Evolutionary conservation across 2,113 vertebrate genomes (phyloP).

Genomic region (Colius striatus): DNA sequence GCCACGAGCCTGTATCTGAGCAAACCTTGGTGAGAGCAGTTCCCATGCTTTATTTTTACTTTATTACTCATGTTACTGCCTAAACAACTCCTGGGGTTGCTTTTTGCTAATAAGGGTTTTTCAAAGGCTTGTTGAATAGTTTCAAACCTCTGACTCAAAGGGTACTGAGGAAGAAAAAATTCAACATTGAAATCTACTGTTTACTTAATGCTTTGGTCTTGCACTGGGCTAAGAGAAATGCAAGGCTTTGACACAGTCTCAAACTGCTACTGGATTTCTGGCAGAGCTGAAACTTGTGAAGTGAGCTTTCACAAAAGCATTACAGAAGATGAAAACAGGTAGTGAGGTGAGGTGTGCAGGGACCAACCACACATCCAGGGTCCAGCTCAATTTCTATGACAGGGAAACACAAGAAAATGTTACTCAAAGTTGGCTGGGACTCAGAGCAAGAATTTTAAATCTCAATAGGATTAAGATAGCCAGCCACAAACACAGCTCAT

Average conservation of each 20-base stretch:
- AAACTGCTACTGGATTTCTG: background rate
- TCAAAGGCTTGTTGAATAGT: background rate
- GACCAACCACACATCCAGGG: background rate
- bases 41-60: background rate
- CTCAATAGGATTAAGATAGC: conserved; percentile 7
- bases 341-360: background rate
- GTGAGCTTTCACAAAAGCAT: background rate
- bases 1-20: rapidly evolving
- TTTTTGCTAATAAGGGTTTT: background rate
- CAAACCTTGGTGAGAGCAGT: background rate
- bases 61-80: background rate
- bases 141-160: background rate
- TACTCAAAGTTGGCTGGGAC: background rate
- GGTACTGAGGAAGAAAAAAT: background rate
- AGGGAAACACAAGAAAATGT: background rate
- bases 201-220: background rate
- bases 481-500: background rate
- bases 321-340: background rate
- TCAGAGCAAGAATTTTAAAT: conserved; percentile 4
- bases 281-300: background rate
- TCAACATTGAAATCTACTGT: background rate
- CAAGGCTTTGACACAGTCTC: background rate
- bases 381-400: background rate
- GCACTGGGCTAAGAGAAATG: background rate
- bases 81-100: background rate